Percentiles rank a stretch among this genome's conserved stretches.
Evolutionary conservation across 2,113 vertebrate species (phyloP).

Genomic region (Ammodytes marinus): DNA sequence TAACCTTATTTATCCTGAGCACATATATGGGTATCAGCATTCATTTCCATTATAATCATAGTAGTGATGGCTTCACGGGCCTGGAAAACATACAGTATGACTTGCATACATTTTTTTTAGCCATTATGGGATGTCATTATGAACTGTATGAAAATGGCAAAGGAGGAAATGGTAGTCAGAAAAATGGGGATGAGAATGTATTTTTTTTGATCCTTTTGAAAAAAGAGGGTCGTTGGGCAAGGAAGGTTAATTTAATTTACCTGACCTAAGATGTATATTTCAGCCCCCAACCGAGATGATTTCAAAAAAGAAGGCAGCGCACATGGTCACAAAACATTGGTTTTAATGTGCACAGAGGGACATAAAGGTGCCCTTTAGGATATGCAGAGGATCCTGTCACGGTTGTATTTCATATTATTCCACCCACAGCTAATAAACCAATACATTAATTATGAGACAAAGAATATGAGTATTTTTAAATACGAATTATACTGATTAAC

Average conservation of each 20-base stretch:
- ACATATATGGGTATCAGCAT: neutral
- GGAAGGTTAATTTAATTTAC: neutral
- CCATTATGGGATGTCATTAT: constrained; percentile 12
- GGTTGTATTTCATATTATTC: neutral
- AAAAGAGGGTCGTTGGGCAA: neutral
- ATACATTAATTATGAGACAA: neutral
- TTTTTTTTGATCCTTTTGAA: neutral
- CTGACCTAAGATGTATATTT: neutral
- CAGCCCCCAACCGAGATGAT: neutral
- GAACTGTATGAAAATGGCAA: constrained; percentile 6
- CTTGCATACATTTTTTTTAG: neutral
- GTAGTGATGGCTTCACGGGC: neutral
- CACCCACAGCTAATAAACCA: neutral
- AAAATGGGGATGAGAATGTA: neutral
- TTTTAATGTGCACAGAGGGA: neutral
- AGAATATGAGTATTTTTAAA: neutral
- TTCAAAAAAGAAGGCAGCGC: neutral
- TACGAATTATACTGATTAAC: neutral
- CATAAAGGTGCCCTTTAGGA: neutral
- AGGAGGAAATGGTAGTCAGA: neutral
- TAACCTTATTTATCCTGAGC: constrained; percentile 25
- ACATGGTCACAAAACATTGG: neutral
- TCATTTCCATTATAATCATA: constrained; percentile 25
- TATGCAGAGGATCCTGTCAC: neutral
- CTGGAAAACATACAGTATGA: neutral